Percentiles rank a stretch among this genome's conserved stretches.
Evolutionary conservation across 2,113 vertebrate species (phyloP).

Genomic region (Paralichthys olivaceus): DNA sequence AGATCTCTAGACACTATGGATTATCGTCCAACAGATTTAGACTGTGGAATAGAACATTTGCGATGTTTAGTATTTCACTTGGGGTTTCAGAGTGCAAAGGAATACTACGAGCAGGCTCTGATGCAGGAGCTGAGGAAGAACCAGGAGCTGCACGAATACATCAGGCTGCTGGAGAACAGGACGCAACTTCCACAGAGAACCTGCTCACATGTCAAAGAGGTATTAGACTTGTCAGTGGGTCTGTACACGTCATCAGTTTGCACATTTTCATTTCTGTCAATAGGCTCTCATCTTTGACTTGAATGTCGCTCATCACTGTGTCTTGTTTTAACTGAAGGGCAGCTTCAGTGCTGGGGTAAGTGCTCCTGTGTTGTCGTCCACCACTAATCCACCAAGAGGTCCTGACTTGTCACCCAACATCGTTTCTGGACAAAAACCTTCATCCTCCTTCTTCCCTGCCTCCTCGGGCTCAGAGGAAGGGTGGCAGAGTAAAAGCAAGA

Average conservation of each 20-base stretch:
- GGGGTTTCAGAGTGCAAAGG: slow-evolving; percentile 78
- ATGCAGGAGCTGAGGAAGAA: slow-evolving; percentile 86
- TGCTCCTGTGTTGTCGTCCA: slow-evolving; percentile 12
- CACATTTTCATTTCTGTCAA: background rate
- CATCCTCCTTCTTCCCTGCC: slow-evolving; percentile 17
- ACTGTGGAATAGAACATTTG: background rate
- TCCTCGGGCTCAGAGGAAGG: slow-evolving; percentile 13
- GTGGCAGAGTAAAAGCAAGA: slow-evolving; percentile 29
- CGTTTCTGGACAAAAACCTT: slow-evolving; percentile 13
- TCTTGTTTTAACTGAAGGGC: slow-evolving; percentile 50
- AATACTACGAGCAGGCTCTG: slow-evolving; percentile 84
- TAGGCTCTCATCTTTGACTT: background rate
- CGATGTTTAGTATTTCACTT: slow-evolving; percentile 23
- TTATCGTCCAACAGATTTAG: background rate
- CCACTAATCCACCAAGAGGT: slow-evolving; percentile 16
- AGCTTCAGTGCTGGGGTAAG: slow-evolving; percentile 28
- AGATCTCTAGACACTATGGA: background rate
- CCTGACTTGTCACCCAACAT: slow-evolving; percentile 23
- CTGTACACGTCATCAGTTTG: background rate
- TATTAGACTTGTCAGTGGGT: slow-evolving; percentile 28
- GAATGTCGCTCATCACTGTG: background rate
- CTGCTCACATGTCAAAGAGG: slow-evolving; percentile 60
- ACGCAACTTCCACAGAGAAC: slow-evolving; percentile 63
- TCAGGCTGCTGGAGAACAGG: slow-evolving; percentile 78
- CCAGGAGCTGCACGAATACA: slow-evolving; percentile 84